Evolutionary conservation across 2,888 invertebrate species (phyloP), one percentile per base, ranked within the genome.

Genomic region (Leuctra nigra): DNA sequence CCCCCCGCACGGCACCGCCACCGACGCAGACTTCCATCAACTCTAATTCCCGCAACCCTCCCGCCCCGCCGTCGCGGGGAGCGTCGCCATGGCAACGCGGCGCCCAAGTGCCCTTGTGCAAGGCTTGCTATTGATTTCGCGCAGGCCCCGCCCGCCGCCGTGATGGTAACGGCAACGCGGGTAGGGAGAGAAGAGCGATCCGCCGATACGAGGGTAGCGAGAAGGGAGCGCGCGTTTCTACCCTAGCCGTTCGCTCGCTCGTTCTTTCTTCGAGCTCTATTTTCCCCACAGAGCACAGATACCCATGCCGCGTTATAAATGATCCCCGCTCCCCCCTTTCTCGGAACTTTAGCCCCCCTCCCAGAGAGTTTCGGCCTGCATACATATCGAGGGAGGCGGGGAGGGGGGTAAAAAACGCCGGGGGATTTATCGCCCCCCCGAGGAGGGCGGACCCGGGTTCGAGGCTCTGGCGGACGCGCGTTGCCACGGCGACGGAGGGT

Each of bases 211-310:
- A 9, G 22, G 54, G 54, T n/a, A n/a, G n/a, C n/a, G n/a, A n/a
- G n/a, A n/a, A n/a, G 54, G 18, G 44, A 29, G 25, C 23, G 29
- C 52, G 52, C 23, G 18, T 53, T 22, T 46, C 46, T 48, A 47
- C 55, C 55, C 46, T 47, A 33, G n/a, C 29, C 41, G 22, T n/a
- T 36, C 23, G 33, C 35, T 6, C 14, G 52, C 52, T 29, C 52
- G 29, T 53, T 53, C 50, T 50, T 50, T 25, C 29, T 53, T 53
- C 53, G 47, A 18, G 39, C 47, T 20, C 53, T 44, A 53, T 57
- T 57, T 57, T 57, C 57, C 57, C 54, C 47, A 54, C 54, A 58
- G 58, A n/a, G n/a, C n/a, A n/a, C 58, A 50, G 58, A 54, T 48
- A 53, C 44, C 50, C 35, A 33, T 35, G 22, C 53, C n/a, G 47